Percentiles rank a stretch among this genome's conserved stretches.
Evolutionary conservation across 2,113 vertebrate species (phyloP).

Genomic region (Mustela nigripes): DNA sequence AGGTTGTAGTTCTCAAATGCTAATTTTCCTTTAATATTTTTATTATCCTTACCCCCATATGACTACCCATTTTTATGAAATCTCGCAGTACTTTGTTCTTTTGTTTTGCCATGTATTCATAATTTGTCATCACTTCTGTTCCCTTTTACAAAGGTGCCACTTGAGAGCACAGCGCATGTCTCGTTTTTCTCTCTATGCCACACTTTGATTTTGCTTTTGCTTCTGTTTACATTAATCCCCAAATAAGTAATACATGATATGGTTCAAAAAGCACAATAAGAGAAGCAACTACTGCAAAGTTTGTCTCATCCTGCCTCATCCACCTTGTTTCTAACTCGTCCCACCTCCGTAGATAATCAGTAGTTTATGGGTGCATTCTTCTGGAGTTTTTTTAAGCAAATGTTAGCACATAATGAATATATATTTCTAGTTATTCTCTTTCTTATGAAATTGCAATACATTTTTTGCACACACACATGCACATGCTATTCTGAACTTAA

Average conservation of each 20-base stretch:
- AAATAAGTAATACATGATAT: background rate
- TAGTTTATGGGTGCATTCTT: background rate
- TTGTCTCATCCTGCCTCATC: background rate
- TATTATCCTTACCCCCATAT: background rate
- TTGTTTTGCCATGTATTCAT: background rate
- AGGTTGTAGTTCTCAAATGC: background rate
- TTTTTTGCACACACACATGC: background rate
- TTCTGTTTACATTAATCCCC: background rate
- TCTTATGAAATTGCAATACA: background rate
- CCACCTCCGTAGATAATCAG: background rate
- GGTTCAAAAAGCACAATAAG: background rate
- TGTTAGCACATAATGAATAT: background rate
- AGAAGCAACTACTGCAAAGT: background rate
- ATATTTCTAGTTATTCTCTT: background rate
- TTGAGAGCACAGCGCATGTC: background rate
- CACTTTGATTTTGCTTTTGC: background rate
- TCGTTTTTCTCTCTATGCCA: background rate
- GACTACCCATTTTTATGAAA: background rate
- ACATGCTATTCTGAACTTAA: background rate
- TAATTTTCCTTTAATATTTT: slow-evolving; percentile 17
- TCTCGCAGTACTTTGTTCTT: background rate
- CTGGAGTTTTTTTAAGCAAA: background rate
- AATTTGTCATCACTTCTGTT: background rate
- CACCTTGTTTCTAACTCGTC: background rate
- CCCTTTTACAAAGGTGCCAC: background rate